Evolutionary conservation across 2,113 vertebrate species (phyloP), one percentile per base, ranked within the genome.

Genomic region (Platysternon megacephalum): DNA sequence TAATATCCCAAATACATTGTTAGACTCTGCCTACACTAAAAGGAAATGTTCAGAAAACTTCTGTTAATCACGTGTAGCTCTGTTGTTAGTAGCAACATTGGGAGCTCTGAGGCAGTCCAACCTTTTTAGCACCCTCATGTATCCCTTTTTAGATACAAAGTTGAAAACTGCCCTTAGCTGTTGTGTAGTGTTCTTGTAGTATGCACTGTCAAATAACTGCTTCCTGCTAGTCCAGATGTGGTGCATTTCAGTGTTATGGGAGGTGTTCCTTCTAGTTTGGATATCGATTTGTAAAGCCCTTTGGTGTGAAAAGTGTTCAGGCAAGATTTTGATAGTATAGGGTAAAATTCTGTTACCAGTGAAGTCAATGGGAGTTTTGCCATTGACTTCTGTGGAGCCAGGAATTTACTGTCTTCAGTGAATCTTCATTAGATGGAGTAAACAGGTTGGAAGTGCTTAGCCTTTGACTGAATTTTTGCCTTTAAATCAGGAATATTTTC

Each of bases 221-320:
- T 22, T 26, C 8, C 4, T 74, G 78, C 49, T n/a, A 82, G 14
- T 19, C 49, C n/a, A 39, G 49, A n/a, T 8, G 16, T 48, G 83
- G 72, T 79, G 88, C 14, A 3, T 95, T 49, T 55, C 22, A 5
- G 0, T 8, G 51, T 61, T 6, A 5, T 8, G 78, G n/a, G 35
- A 32, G 76, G 91, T 42, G 48, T 32, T 55, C 55, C 24, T 32
- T 28, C 46, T 5, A 14, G 3, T 55, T 88, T 80, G 21, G 14
- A 0, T 5, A 5, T 44, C 44, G 14, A 12, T 19, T 79, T 94
- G 48, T 84, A 29, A 8, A 78, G 22, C 56, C 29, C 24, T 52
- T 14, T 0, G 24, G 42, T 11, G 2, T 11, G 2, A 6, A 16
- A 80, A 8, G 65, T 5, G 42, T 26, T 76, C 9, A 26, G 42